These are phyloP conservation scores for Neofelis nebulosa DNA, from an alignment of 2,113 vertebrate genomes.

Conservation along the genomic window DNA sequence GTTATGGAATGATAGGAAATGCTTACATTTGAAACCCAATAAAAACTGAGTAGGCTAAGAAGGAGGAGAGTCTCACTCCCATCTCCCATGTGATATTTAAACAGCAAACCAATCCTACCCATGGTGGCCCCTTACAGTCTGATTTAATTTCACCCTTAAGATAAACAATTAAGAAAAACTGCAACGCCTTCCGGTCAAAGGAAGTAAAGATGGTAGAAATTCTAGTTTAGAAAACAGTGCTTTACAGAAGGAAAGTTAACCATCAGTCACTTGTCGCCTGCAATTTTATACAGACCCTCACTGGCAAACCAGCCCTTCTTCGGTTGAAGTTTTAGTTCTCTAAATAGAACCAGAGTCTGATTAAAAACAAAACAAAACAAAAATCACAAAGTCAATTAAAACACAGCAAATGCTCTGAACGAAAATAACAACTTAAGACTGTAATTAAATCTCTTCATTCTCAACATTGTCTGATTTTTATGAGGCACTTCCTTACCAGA, in stretches of 20 bases:
- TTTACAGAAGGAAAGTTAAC: constrained; percentile 57
- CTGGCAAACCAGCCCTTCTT: background rate
- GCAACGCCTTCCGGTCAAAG: constrained; percentile 70
- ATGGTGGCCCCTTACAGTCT: background rate
- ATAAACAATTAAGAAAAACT: constrained; percentile 75
- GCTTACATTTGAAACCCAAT: constrained; percentile 77
- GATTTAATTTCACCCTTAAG: constrained; percentile 78
- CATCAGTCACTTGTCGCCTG: constrained; percentile 71
- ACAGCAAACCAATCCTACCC: background rate
- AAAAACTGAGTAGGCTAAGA: constrained; percentile 66
- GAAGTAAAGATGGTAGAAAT: constrained; percentile 76
- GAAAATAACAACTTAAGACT: constrained; percentile 10
- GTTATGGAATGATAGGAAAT: constrained; percentile 71
- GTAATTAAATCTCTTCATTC: constrained; percentile 31
- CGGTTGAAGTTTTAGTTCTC: background rate
- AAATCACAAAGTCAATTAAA: constrained; percentile 14
- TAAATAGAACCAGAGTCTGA: background rate
- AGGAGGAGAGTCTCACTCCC: background rate
- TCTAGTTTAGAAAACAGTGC: constrained; percentile 69
- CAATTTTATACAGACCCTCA: constrained; percentile 4
- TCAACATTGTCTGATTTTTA: constrained; percentile 25
- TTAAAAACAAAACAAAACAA: background rate
- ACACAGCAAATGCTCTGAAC: background rate
- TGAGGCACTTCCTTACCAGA: constrained; percentile 6
- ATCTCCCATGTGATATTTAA: background rate